Percentiles rank a stretch among this genome's conserved stretches.
Evolutionary conservation across 1,140 invertebrate genomes (phyloP).

Genomic region (Cylas formicarius): DNA sequence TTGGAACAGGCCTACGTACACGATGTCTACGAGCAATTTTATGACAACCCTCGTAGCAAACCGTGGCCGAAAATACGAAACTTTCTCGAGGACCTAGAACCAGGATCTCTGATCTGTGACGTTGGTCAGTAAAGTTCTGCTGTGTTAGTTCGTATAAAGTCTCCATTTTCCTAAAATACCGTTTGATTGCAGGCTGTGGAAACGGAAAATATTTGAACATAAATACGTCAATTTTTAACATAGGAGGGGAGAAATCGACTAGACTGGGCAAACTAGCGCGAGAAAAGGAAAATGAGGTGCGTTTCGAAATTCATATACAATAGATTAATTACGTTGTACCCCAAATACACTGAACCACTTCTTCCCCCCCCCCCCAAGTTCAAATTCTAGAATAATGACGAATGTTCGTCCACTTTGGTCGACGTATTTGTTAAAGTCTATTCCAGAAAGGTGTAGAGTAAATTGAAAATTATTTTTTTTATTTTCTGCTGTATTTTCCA

Average conservation of each 20-base stretch:
- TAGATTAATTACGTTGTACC: too few relatives aligned
- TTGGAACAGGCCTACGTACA: slow-evolving; percentile 91
- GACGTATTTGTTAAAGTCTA: too few relatives aligned
- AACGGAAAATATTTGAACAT: slow-evolving; percentile 87
- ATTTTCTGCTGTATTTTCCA: too few relatives aligned
- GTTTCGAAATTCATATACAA: slow-evolving; percentile 24
- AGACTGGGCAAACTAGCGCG: slow-evolving; percentile 69
- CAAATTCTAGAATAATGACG: too few relatives aligned
- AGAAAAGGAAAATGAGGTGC: slow-evolving; percentile 74
- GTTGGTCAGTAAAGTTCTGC: slow-evolving; percentile 58
- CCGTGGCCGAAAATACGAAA: slow-evolving; percentile 79
- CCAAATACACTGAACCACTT: too few relatives aligned
- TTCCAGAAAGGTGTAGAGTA: too few relatives aligned
- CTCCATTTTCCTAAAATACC: not conserved
- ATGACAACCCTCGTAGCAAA: slow-evolving; percentile 59
- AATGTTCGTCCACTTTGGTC: too few relatives aligned
- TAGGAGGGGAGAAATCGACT: slow-evolving; percentile 81
- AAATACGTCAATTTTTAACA: slow-evolving; percentile 75
- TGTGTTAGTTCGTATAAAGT: not conserved
- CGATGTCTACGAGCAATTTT: slow-evolving; percentile 87
- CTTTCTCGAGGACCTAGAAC: slow-evolving; percentile 80
- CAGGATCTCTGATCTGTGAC: slow-evolving; percentile 86
- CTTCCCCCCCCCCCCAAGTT: too few relatives aligned
- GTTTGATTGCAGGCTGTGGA: slow-evolving; percentile 68
- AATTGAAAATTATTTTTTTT: too few relatives aligned